Evolutionary conservation across 2,113 vertebrate species (phyloP), one percentile per base, ranked within the genome.

Genomic region (Ardeotis arabs): DNA sequence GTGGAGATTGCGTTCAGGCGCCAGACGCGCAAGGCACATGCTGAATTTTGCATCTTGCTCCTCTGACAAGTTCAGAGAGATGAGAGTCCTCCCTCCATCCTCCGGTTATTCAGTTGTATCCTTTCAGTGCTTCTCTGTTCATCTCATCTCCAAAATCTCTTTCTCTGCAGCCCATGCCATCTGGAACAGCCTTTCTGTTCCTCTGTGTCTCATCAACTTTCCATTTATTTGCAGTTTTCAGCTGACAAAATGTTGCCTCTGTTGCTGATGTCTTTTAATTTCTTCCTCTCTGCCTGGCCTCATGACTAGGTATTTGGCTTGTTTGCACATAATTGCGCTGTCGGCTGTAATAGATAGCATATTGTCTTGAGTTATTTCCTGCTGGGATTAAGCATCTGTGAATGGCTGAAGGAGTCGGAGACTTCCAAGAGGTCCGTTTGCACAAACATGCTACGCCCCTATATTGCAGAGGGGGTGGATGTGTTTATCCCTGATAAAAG

Each of bases 401-500:
- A 47, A n/a, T 37, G 83, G 63, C 91, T 49, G 52, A 12, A 5
- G 82, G 63, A 86, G 59, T 23, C 68, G 78, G 35, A 15, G 74
- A 29, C 55, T 75, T 92, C 94, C 96, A 91, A 41, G 55, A 59
- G 89, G 35, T 4, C 24, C 66, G 82, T 90, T 93, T 58, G 92
- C 90, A 90, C 89, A 84, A 76, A 78, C 86, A 29, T 1, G 92
- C n/a, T 94, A 7, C 95, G 73, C 90, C 95, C 93, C 91, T 56
- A 4, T 6, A 9, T 72, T 58, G 78, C 64, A 4, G 93, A 60
- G 84, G 89, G 94, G 62, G 60, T 85, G 93, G 93, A 80, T 79
- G 94, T 95, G 94, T 88, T 93, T 49, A 39, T 72, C 50, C 66
- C 84, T 47, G 89, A 96, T 96, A 95, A 95, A 94, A 91, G 93